Percentiles rank a stretch among this genome's conserved stretches.
These are phyloP conservation scores for Heterotilapia buettikoferi DNA, from an alignment of 2,113 vertebrate species.

Conservation along the genomic window DNA sequence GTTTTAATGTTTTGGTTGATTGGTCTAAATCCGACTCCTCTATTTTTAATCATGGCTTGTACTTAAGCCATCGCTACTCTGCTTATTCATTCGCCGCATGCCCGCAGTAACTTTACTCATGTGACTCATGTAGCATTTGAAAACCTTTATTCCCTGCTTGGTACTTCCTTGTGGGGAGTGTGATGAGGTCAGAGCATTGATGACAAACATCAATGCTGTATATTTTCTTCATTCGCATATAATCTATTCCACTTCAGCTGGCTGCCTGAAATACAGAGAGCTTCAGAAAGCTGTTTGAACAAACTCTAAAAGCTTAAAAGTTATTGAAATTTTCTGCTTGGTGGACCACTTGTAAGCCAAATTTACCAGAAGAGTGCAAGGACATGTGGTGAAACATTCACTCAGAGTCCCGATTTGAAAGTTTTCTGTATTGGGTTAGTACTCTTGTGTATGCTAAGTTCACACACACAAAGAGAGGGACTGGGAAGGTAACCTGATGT, in stretches of 20 bases:
- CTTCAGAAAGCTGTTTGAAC: neutral
- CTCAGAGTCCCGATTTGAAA: neutral
- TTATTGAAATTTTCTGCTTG: constrained; percentile 23
- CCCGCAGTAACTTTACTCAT: neutral
- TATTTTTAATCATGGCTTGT: constrained; percentile 10
- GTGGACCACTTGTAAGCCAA: neutral
- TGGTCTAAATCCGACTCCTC: neutral
- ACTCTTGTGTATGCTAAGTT: neutral
- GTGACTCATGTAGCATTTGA: constrained; percentile 3
- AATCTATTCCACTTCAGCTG: constrained; percentile 21
- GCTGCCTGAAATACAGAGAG: neutral
- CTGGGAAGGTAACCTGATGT: neutral
- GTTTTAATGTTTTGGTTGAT: neutral
- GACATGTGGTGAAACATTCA: neutral
- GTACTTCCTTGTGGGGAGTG: neutral
- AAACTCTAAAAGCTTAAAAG: neutral
- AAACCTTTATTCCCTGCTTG: neutral
- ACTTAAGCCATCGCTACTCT: neutral
- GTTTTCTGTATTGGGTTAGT: neutral
- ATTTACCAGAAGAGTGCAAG: neutral
- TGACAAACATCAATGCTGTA: neutral
- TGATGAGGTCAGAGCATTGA: neutral
- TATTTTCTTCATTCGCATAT: neutral
- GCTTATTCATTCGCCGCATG: neutral
- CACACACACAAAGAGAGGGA: neutral